Conservation (phyloP, 37 sponge, comb jelly and placozoan species). For the Hormiphora californensis region DNA sequence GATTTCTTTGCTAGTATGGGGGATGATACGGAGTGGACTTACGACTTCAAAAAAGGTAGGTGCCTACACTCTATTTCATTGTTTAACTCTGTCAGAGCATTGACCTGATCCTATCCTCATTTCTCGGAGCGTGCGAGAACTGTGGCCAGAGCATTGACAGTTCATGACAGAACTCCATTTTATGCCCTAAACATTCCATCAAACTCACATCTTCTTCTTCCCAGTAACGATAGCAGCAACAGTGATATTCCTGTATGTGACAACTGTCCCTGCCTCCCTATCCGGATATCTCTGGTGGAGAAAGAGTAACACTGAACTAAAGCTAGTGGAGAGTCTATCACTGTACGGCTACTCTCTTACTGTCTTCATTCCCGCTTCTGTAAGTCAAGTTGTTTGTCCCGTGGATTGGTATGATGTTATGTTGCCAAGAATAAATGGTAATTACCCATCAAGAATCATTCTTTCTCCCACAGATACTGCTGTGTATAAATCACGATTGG, state of each 20-base stretch:
- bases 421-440: not conserved
- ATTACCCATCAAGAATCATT: not conserved
- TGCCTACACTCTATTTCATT: too few species aligned
- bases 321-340: conserved; percentile 16
- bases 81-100: too few species aligned
- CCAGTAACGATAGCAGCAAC: conserved; percentile 32
- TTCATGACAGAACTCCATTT: too few species aligned
- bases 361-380: conserved; percentile 16
- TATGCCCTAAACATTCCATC: too few species aligned
- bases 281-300: conserved; percentile 42
- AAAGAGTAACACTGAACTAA: conserved; percentile 10
- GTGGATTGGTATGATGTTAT: not conserved
- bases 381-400: too few species aligned
- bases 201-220: too few species aligned
- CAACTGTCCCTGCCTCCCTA: not conserved
- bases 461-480: not conserved
- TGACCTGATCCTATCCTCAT: too few species aligned
- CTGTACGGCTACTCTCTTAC: conserved; percentile 26
- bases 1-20: conserved; percentile 56
- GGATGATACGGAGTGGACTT: not conserved
- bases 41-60: conserved; percentile 53
- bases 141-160: too few species aligned
- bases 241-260: conserved; percentile 7
- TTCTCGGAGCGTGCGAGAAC: too few species aligned
- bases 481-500: conserved; percentile 51